These are phyloP conservation scores for Agelaius phoeniceus DNA, from an alignment of 2,113 vertebrate species.

Conservation along the genomic window DNA sequence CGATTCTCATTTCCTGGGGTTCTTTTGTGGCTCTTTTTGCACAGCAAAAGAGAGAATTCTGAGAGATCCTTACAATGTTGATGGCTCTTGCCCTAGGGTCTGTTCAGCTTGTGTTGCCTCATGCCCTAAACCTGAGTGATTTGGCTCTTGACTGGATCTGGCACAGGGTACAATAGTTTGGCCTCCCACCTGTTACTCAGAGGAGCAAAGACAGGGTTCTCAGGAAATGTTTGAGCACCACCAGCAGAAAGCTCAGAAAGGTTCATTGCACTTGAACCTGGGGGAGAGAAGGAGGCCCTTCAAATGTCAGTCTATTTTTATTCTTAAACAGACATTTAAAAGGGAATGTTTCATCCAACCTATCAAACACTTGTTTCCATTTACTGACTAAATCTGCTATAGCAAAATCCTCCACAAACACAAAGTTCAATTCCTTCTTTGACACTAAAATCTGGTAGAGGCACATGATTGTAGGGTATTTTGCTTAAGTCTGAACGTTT, in stretches of 20 bases:
- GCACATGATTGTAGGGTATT: not conserved
- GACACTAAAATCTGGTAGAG: not conserved
- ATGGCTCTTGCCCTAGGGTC: not conserved
- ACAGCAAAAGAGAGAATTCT: not conserved
- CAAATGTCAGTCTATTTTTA: not conserved
- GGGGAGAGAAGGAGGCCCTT: not conserved
- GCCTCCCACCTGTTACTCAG: not conserved
- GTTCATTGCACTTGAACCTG: not conserved
- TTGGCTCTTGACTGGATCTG: not conserved
- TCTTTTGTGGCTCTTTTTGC: not conserved
- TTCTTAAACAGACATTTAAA: not conserved
- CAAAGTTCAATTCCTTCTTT: not conserved
- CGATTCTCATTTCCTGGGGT: not conserved
- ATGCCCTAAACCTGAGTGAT: not conserved
- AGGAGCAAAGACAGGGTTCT: not conserved
- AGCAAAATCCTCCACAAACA: not conserved
- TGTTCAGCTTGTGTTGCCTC: not conserved
- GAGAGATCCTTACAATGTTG: not conserved
- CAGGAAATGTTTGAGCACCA: not conserved
- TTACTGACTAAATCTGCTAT: not conserved
- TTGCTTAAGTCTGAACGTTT: not conserved
- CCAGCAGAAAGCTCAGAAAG: not conserved
- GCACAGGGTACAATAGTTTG: not conserved
- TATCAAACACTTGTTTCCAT: not conserved
- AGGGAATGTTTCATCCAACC: not conserved